Evolutionary conservation across 2,888 invertebrate species (phyloP).

Genomic region (Drosophila nr. perissopoda): DNA sequence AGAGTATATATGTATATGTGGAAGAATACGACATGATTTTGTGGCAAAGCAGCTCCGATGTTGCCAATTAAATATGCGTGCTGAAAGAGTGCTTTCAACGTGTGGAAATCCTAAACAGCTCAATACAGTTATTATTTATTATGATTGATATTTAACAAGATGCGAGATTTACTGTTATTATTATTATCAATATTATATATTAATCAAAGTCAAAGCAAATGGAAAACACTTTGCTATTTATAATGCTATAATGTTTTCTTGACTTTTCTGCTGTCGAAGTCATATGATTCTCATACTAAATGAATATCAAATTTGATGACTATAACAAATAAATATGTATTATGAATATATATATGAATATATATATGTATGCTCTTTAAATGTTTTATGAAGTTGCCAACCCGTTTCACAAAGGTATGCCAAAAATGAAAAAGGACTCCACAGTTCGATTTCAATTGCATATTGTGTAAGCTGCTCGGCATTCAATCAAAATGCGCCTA

Average conservation of each 20-base stretch:
- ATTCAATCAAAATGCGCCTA: slow-evolving; percentile 12
- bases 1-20: no score
- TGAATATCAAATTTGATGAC: neutral
- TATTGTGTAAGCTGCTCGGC: slow-evolving; percentile 13
- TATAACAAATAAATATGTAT: neutral
- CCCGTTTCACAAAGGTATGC: slow-evolving; percentile 22
- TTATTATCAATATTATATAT: no score
- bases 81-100: neutral
- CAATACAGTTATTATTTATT: no score
- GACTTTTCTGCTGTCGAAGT: neutral
- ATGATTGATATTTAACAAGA: no score
- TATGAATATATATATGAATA: neutral
- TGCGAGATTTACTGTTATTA: no score
- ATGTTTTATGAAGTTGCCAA: neutral
- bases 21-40: no score
- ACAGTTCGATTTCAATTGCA: slow-evolving; percentile 17
- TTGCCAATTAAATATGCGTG: neutral
- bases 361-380: neutral
- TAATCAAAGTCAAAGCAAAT: no score
- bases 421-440: neutral
- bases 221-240: neutral
- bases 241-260: neutral
- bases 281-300: no score
- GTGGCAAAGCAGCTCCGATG: no score
- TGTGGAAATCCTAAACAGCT: neutral